phyloP scores from a whole-genome alignment of 2,113 vertebrate genomes.

The Ptyas mucosa region DNA sequence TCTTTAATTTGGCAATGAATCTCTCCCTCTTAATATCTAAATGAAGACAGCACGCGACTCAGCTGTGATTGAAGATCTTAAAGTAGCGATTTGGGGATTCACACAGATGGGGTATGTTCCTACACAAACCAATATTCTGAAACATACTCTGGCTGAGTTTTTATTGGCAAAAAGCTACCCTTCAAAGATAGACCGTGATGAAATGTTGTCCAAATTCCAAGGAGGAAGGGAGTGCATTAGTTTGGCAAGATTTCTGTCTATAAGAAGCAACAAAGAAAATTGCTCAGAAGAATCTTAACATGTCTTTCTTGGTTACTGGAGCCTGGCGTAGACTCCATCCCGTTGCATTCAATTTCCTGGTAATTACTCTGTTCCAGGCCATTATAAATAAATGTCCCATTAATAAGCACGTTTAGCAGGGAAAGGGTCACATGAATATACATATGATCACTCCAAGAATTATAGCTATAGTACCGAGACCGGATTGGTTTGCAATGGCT shows the following conservation, averaged over 20 bases:
- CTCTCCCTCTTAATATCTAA: not conserved
- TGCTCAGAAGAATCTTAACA: not conserved
- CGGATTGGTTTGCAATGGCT: not conserved
- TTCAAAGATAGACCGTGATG: not conserved
- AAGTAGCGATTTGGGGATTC: not conserved
- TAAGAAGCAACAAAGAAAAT: not conserved
- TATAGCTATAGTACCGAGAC: not conserved
- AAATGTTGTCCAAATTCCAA: not conserved
- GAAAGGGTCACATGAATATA: not conserved
- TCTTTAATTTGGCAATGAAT: not conserved
- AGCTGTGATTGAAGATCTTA: not conserved
- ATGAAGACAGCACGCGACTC: not conserved
- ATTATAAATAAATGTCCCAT: not conserved
- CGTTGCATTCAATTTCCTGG: not conserved
- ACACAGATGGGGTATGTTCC: not conserved
- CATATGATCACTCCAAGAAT: not conserved
- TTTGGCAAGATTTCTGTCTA: not conserved
- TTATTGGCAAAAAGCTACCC: not conserved
- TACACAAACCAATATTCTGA: not conserved
- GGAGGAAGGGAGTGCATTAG: not conserved
- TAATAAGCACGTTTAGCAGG: not conserved
- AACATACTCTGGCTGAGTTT: not conserved
- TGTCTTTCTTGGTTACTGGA: not conserved
- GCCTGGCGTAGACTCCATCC: not conserved
- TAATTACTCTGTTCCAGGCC: not conserved